Evolutionary conservation across 2,888 invertebrate species (phyloP).

Genomic region (Leucozona laternaria): DNA sequence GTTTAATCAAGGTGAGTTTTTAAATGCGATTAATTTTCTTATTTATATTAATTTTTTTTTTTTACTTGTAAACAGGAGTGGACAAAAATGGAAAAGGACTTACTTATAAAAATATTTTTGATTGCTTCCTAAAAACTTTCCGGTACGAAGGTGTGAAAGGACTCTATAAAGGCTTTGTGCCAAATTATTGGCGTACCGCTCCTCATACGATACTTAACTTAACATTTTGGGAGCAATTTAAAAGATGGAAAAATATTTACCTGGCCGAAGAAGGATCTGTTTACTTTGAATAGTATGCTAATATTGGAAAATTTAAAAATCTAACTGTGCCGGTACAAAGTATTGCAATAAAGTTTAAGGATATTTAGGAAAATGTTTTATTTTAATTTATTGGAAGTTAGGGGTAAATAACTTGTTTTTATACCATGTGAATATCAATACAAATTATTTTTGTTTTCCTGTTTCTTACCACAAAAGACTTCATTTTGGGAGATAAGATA

Average conservation of each 20-base stretch:
- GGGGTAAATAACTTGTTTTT: background rate
- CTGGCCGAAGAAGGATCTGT: conserved; percentile 74
- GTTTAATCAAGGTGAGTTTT: conserved; percentile 91
- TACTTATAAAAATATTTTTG: conserved; percentile 89
- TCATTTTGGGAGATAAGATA: background rate
- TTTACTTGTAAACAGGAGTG: conserved; percentile 84
- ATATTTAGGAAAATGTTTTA: conserved; percentile 30
- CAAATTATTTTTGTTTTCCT: too few relatives aligned
- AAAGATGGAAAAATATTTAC: conserved; percentile 77
- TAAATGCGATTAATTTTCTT: background rate
- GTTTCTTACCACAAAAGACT: background rate
- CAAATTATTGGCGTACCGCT: conserved; percentile 90
- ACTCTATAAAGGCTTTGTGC: conserved; percentile 91
- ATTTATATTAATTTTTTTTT: background rate
- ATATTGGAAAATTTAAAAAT: background rate
- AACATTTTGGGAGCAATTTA: conserved; percentile 89
- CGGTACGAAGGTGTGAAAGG: conserved; percentile 90
- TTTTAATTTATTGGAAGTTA: background rate
- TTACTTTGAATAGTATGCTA: conserved; percentile 68
- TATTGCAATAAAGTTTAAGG: conserved; percentile 62
- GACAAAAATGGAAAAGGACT: conserved; percentile 86
- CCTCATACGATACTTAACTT: conserved; percentile 92
- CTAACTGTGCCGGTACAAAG: conserved; percentile 51
- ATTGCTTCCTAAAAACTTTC: conserved; percentile 91
- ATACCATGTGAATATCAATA: background rate